Evolutionary conservation across 2,888 invertebrate genomes (phyloP).

Genomic region (Teleogryllus oceanicus): DNA sequence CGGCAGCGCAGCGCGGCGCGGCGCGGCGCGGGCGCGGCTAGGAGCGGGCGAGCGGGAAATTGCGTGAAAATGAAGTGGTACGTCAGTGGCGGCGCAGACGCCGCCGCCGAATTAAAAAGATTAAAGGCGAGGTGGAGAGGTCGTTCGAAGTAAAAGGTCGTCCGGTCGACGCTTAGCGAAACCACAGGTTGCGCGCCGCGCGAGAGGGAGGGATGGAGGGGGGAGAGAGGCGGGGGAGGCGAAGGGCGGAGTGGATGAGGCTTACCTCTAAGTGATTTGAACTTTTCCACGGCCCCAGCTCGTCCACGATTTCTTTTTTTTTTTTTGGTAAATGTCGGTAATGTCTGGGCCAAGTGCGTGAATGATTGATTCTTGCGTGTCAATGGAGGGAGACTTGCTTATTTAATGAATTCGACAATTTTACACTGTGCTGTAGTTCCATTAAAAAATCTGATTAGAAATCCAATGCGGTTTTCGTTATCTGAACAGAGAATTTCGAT

Average conservation of each 20-base stretch:
- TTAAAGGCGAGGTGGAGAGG: constrained; percentile 4
- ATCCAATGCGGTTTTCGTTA: too few relatives aligned
- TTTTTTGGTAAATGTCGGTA: too few relatives aligned
- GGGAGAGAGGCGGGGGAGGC: background rate
- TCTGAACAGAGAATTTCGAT: too few relatives aligned
- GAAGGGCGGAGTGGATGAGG: background rate
- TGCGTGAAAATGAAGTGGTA: constrained; percentile 11
- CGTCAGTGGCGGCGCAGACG: background rate
- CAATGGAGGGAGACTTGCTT: too few relatives aligned
- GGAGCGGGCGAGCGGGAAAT: background rate
- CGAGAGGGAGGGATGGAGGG: background rate
- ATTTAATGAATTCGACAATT: too few relatives aligned
- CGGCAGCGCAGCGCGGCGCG: background rate
- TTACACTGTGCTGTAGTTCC: too few relatives aligned
- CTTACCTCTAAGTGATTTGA: background rate
- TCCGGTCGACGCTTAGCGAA: background rate
- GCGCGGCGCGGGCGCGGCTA: background rate
- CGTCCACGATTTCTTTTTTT: background rate
- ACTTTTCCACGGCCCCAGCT: background rate
- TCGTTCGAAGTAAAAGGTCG: constrained; percentile 1
- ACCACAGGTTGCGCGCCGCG: background rate
- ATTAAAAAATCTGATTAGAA: too few relatives aligned
- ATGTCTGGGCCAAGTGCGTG: too few relatives aligned
- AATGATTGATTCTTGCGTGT: too few relatives aligned
- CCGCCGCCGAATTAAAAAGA: background rate